Base-by-base conservation (phyloP, 2,888 invertebrate species). In the Lasioglossum leucozonium region DNA sequence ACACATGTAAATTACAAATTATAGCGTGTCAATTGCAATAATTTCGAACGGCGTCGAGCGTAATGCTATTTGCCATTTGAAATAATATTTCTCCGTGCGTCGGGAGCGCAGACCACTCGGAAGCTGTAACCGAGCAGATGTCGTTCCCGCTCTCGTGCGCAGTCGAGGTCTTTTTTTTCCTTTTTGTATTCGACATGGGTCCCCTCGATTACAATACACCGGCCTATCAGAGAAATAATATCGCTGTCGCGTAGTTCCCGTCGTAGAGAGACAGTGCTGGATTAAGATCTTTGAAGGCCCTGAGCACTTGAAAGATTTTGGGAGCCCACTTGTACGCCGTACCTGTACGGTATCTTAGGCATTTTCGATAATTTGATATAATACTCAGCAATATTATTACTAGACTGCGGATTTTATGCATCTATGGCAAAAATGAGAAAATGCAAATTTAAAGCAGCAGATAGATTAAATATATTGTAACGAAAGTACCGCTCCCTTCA, bases 51-150 rank as follows among this genome's bases (percentile, higher is more conserved):
- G 13, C 16, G 16, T 30, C 62, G 62, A 30, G 6, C 8, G 4
- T 62, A 30, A 62, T 62, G 18, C 62, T 30, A 30, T 62, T 62
- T 30, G 62, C 8, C 62, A 30, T 30, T 18, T 8, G 30, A 62
- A 30, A 62, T 62, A 62, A 62, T 62, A 62, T 62, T 62, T 62
- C 62, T 62, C 62, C 2, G 16, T 11, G 30, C 30, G 16, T 44
- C 55, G 51, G 47, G 73, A 58, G 30, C 11, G 55, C 76, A 62
- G 73, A 11, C 76, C 67, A 76, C 72, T 79, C 75, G 81, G 62
- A 72, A 71, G 71, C 79, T 86, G 78, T 40, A 13, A 42, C 55
- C 55, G 62, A 71, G 26, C 81, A 86, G 79, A 86, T 79, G 79
- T 79, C 77, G 72, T 86, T 80, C 77, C 72, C 80, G 82, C 77